Base-by-base conservation (phyloP, 2,113 vertebrate species). In the Heloderma charlesbogerti region DNA sequence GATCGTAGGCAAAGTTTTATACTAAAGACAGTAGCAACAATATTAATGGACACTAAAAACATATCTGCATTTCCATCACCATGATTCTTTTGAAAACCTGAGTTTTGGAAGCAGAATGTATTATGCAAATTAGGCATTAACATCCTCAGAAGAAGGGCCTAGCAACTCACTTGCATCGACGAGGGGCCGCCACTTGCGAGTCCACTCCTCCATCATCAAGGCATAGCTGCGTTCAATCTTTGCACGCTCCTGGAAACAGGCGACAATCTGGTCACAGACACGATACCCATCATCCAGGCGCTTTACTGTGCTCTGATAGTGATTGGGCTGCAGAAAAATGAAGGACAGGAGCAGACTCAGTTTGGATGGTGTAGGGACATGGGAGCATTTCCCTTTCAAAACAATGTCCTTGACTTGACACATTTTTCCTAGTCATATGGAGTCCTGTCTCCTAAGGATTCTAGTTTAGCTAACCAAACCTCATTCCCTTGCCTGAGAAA, bases 201-300 rank as follows among this genome's bases (percentile, higher is more conserved):
- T 98, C 98, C 98, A 98, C 72, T 98, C 97, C 60, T 94, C 97
- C 92, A 98, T 97, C 95, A 98, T 98, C 93, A 97, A 96, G 16
- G 98, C 97, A 31, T 98, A 98, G 66, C 94, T 97, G 34, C 96
- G 97, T 89, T 98, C 98, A 31, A 98, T 97, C 63, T 95, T 97
- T 4, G 98, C 98, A 80, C 98, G 95, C 94, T 98, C 98, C 89
- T 95, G 96, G 93, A 98, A 97, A 93, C 98, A 98, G 51, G 97
- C 93, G 90, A 98, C 93, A 5, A 98, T 96, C 88, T 98, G 97
- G 22, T 98, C 97, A 92, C 97, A 98, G 22, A 97, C 97, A 90
- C 97, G 97, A 94, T 96, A 97, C 27, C 97, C 97, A 86, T 97
- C 97, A 0, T 98, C 96, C 8, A 97, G 97, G 20, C 98, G 95